Conservation (phyloP, 2,888 invertebrate species). For the Lamellibrachia satsuma region DNA sequence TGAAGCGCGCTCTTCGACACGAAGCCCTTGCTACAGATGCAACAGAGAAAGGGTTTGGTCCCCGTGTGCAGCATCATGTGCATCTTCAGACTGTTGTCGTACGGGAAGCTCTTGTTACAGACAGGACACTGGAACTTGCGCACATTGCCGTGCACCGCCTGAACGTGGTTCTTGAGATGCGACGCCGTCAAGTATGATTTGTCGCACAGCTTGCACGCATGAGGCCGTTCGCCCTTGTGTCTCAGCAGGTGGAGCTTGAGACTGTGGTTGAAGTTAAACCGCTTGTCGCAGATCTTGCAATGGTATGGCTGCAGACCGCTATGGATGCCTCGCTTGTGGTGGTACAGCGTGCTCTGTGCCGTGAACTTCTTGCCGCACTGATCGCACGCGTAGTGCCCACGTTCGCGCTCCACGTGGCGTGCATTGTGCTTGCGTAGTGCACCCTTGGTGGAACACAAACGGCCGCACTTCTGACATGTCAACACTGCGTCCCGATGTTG, state of each 20-base stretch:
- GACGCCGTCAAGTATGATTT: slow-evolving; percentile 58
- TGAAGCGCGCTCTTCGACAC: slow-evolving; percentile 43
- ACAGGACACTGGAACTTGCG: slow-evolving; percentile 49
- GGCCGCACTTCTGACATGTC: background rate
- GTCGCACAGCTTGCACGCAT: slow-evolving; percentile 51
- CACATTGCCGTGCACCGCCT: slow-evolving; percentile 50
- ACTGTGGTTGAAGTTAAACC: slow-evolving; percentile 58
- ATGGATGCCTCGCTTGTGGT: slow-evolving; percentile 57
- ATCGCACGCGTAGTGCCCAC: slow-evolving; percentile 45
- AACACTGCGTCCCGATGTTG: background rate
- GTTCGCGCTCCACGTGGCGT: slow-evolving; percentile 29
- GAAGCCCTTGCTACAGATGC: slow-evolving; percentile 53
- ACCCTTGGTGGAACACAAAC: slow-evolving; percentile 17
- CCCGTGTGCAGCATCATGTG: slow-evolving; percentile 55
- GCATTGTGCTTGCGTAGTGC: slow-evolving; percentile 35
- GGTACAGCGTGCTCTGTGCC: slow-evolving; percentile 51
- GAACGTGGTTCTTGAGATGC: slow-evolving; percentile 57
- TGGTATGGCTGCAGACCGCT: slow-evolving; percentile 48
- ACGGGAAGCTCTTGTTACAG: slow-evolving; percentile 57
- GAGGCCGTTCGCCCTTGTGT: slow-evolving; percentile 55
- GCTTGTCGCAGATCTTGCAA: slow-evolving; percentile 52
- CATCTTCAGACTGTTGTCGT: slow-evolving; percentile 54
- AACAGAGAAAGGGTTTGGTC: slow-evolving; percentile 51
- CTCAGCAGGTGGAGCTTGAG: slow-evolving; percentile 54
- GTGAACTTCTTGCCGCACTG: slow-evolving; percentile 53